Evolutionary conservation across 2,797 vertebrate genomes (phyloP).

Genomic region (Selene dorsalis): DNA sequence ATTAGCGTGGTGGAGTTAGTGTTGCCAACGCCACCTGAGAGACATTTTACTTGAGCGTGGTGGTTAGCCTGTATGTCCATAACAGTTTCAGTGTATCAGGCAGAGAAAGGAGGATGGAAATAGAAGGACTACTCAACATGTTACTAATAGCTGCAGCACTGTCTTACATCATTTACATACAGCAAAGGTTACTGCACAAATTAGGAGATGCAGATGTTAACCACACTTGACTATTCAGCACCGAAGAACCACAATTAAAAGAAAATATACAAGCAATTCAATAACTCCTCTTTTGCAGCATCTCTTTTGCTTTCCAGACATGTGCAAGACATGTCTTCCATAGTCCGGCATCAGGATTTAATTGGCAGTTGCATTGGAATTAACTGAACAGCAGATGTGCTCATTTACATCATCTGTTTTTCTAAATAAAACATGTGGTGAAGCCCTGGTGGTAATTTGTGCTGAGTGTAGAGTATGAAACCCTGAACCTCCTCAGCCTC

Average conservation of each 20-base stretch:
- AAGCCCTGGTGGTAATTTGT: constrained; percentile 27
- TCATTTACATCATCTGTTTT: constrained; percentile 39
- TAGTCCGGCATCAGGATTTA: constrained; percentile 14
- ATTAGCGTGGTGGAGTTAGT: constrained; percentile 29
- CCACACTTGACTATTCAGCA: background rate
- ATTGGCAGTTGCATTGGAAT: constrained; percentile 29
- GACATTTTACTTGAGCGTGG: constrained; percentile 10
- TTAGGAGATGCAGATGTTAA: constrained; percentile 1
- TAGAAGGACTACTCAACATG: constrained; percentile 4
- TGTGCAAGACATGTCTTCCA: background rate
- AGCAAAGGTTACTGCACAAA: background rate
- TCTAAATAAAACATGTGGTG: constrained; percentile 24
- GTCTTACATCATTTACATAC: background rate
- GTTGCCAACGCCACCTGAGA: constrained; percentile 49
- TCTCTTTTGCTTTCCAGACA: background rate
- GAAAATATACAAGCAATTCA: background rate
- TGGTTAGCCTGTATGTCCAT: background rate
- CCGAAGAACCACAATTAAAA: background rate
- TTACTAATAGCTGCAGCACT: background rate
- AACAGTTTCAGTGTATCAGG: constrained; percentile 16
- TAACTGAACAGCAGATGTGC: constrained; percentile 27
- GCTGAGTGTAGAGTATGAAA: constrained; percentile 19
- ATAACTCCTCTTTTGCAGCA: background rate
- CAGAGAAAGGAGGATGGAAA: background rate
- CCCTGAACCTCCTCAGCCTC: constrained; percentile 6